Base-by-base conservation (phyloP, 1,140 invertebrate species). In the Pachypsylla venusta region DNA sequence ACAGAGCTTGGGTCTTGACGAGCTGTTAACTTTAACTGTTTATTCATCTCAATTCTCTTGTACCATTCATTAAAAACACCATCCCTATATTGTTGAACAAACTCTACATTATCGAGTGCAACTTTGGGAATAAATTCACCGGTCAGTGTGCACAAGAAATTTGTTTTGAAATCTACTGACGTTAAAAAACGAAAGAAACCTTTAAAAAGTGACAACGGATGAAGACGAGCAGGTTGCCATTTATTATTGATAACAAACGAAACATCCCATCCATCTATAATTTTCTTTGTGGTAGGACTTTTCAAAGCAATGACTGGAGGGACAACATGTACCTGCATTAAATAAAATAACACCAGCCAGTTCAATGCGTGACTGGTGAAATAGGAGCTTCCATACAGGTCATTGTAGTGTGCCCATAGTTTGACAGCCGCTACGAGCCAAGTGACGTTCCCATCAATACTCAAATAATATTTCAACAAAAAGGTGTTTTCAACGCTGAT, bases 401-500 rank as follows among this genome's bases (percentile, higher is more conserved):
- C 61, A 58, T 70, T 69, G 28, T 64, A 62, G 54, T 65, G 62
- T 16, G 70, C 70, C 79, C 79, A 81, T 62, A 74, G 67, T 64
- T 79, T 77, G 22, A 80, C 62, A 14, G 68, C 58, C 57, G 68
- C 65, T 30, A 73, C 58, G 12, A 73, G 62, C 5, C 67, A 69
- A 14, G 63, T 62, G 4, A 74, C 65, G 25, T 66, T 59, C 14
- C 57, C 54, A 61, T 74, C 69, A 4, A 69, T 57, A 1, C 48
- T 24, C 2, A 65, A 63, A 56, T 65, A 71, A 13, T 70, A 76
- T 72, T 65, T 70, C 30, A 78, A 62, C 64, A 76, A 69, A 65
- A 70, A 70, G 1, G 75, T 75, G 63, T 79, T 79, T 67, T 77
- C 74, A 19, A 76, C 72, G 61, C 73, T 71, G 14, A 80, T 69